phyloP scores from a whole-genome alignment of 1,140 invertebrate genomes.

The Asbolus verrucosus region DNA sequence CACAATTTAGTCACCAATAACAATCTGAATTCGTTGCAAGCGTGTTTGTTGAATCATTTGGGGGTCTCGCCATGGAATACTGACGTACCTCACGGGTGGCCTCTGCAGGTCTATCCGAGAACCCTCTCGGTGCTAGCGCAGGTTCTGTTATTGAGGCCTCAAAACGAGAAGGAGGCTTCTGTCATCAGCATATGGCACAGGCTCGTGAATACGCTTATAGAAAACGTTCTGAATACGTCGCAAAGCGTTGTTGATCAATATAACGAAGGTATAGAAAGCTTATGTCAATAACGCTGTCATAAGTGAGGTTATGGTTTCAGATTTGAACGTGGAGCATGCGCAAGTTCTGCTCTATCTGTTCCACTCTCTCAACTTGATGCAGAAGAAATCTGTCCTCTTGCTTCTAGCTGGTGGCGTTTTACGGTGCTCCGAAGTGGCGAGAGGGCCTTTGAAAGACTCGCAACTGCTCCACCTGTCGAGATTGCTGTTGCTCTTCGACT shows the following conservation, averaged over 20 bases:
- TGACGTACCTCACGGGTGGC: constrained; percentile 76
- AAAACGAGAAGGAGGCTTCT: constrained; percentile 87
- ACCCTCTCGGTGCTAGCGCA: constrained; percentile 82
- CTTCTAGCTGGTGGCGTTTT: constrained; percentile 78
- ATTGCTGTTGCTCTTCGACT: constrained; percentile 91
- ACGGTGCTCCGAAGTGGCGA: constrained; percentile 75
- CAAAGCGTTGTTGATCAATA: constrained; percentile 70
- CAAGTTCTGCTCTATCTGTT: constrained; percentile 94
- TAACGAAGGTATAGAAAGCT: constrained; percentile 79
- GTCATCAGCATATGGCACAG: constrained; percentile 92
- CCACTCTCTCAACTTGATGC: constrained; percentile 94
- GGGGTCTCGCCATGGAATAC: constrained; percentile 80
- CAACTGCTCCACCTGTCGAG: constrained; percentile 87
- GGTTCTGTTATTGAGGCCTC: constrained; percentile 82
- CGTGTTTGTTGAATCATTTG: constrained; percentile 79
- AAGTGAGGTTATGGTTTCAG: too few relatives aligned
- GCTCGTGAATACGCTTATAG: constrained; percentile 86
- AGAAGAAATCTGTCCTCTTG: constrained; percentile 94
- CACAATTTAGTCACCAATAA: constrained; percentile 86
- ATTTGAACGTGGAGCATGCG: constrained; percentile 96
- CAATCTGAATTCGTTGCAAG: constrained; percentile 77
- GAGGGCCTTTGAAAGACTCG: constrained; percentile 72
- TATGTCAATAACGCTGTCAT: too few relatives aligned
- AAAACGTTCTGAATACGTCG: constrained; percentile 77
- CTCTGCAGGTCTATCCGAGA: constrained; percentile 84